phyloP scores from a whole-genome alignment of 1,140 invertebrate species.

The Drosophila repleta region DNA sequence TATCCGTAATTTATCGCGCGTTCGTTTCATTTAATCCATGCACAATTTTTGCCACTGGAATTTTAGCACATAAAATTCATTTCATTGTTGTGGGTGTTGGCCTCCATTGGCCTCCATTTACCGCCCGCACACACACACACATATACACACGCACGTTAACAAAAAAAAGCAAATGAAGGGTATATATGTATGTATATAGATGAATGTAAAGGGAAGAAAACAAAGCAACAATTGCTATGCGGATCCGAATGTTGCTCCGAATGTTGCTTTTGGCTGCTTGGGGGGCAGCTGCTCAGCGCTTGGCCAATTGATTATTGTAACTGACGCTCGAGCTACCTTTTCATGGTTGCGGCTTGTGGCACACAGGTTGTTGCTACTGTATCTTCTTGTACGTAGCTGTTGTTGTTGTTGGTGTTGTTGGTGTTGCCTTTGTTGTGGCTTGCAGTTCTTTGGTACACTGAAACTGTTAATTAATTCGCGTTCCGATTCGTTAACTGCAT shows the following conservation, averaged over 20 bases:
- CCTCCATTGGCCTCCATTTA: slow-evolving; percentile 3
- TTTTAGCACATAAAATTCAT: neutral
- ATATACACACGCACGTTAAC: slow-evolving; percentile 29
- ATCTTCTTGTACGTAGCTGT: slow-evolving; percentile 7
- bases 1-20: neutral
- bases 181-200: neutral
- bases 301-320: slow-evolving; percentile 72
- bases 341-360: slow-evolving; percentile 68
- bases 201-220: slow-evolving; percentile 21
- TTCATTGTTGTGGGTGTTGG: slow-evolving; percentile 9
- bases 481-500: slow-evolving; percentile 80
- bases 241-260: slow-evolving; percentile 16
- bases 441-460: slow-evolving; percentile 77
- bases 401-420: slow-evolving; percentile 15
- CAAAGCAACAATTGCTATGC: slow-evolving; percentile 22
- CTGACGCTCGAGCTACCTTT: slow-evolving; percentile 70
- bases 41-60: slow-evolving; percentile 15
- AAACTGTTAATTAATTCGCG: slow-evolving; percentile 81
- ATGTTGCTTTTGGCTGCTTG: slow-evolving; percentile 4
- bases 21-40: slow-evolving; percentile 1
- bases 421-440: slow-evolving; percentile 27
- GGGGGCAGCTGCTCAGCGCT: slow-evolving; percentile 51
- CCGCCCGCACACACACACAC: slow-evolving; percentile 34
- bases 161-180: slow-evolving; percentile 6
- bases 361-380: slow-evolving; percentile 50